Evolutionary conservation across 1,140 invertebrate genomes (phyloP).

Genomic region (Brachionus rotundiformis): DNA sequence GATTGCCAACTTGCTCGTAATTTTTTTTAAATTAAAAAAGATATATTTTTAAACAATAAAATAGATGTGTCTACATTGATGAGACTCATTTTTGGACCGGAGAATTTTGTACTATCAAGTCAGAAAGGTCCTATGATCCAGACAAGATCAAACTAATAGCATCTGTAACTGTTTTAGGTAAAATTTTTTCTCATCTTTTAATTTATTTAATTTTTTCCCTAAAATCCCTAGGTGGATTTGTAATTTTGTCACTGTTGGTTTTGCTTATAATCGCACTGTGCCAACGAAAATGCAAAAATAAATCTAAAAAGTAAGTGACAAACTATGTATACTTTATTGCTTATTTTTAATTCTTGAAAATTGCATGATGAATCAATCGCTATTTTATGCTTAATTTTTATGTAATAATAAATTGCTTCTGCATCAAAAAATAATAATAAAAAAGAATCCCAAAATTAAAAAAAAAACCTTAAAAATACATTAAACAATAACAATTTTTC

Average conservation of each 20-base stretch:
- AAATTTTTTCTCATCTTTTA: neutral
- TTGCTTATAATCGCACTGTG: neutral
- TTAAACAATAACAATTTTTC: neutral
- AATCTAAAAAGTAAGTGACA: slow-evolving; percentile 15
- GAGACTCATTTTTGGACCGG: slow-evolving; percentile 40
- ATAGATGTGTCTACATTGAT: neutral
- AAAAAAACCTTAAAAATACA: neutral
- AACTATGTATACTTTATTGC: neutral
- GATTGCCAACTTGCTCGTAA: slow-evolving; percentile 21
- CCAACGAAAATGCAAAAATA: neutral
- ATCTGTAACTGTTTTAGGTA: slow-evolving; percentile 7
- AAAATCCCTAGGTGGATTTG: slow-evolving; percentile 13
- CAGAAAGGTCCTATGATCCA: neutral
- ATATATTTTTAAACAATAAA: neutral
- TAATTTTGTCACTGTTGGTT: neutral
- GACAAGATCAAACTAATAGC: neutral
- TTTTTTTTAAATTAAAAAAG: too few species aligned
- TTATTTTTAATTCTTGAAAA: slow-evolving; percentile 40
- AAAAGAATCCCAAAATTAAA: neutral
- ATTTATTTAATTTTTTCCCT: too few species aligned
- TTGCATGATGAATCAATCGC: slow-evolving; percentile 1
- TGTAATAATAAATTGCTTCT: neutral
- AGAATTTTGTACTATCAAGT: slow-evolving; percentile 25
- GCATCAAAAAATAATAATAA: neutral
- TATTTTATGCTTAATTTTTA: slow-evolving; percentile 5